Evolutionary conservation across 2,888 invertebrate genomes (phyloP).

Genomic region (Phalangium opilio): DNA sequence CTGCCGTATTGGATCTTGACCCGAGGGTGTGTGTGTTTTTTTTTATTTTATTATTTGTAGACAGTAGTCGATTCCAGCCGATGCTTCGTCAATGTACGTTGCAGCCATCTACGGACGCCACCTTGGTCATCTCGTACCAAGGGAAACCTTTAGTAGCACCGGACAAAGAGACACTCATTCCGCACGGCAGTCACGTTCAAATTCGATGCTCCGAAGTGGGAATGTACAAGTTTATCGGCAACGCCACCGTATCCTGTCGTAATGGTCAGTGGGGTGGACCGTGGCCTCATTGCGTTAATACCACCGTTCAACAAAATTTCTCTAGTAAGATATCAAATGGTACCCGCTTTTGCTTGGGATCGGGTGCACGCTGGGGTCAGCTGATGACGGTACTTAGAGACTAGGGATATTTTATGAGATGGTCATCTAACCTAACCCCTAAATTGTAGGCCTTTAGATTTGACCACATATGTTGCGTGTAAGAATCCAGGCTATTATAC

Average conservation of each 20-base stretch:
- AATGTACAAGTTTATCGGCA: slow-evolving; percentile 65
- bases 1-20: no score
- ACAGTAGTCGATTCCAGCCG: slow-evolving; percentile 56
- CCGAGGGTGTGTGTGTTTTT: no score
- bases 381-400: no score
- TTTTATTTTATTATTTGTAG: slow-evolving; percentile 30
- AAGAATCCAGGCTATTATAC: no score
- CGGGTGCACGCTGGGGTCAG: no score
- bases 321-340: slow-evolving; percentile 49
- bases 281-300: slow-evolving; percentile 69
- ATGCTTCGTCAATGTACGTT: slow-evolving; percentile 56
- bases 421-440: no score
- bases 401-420: no score
- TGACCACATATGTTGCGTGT: no score
- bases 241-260: slow-evolving; percentile 55
- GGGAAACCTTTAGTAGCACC: slow-evolving; percentile 51
- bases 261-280: slow-evolving; percentile 66
- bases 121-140: slow-evolving; percentile 53
- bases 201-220: slow-evolving; percentile 66
- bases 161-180: slow-evolving; percentile 46
- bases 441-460: no score
- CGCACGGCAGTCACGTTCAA: slow-evolving; percentile 58
- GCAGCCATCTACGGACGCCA: slow-evolving; percentile 45
- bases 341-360: neutral
- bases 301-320: slow-evolving; percentile 68